Evolutionary conservation across 2,113 vertebrate genomes (phyloP).

Genomic region (Lethenteron camtschaticum): DNA sequence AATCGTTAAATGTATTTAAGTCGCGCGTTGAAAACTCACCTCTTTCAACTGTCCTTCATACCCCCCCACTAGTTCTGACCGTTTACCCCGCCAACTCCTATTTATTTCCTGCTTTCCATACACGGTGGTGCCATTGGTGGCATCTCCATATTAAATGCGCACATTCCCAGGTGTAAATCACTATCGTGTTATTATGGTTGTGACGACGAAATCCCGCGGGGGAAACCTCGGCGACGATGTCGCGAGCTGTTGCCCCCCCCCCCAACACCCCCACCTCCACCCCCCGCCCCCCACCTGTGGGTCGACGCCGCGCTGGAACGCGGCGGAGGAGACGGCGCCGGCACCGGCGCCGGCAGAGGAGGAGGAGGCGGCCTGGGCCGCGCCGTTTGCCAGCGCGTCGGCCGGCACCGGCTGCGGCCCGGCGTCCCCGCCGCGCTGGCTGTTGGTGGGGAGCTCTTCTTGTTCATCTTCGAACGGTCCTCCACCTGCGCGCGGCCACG

Average conservation of each 20-base stretch:
- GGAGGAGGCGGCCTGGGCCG: slow-evolving; percentile 37
- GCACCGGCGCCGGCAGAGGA: slow-evolving; percentile 28
- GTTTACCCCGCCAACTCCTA: no score
- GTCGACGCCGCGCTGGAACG: slow-evolving; percentile 72
- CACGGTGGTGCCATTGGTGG: no score
- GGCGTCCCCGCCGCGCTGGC: neutral
- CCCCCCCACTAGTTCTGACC: no score
- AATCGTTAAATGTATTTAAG: no score
- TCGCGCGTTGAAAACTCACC: no score
- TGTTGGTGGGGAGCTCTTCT: slow-evolving; percentile 31
- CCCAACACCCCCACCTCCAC: neutral
- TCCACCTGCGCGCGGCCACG: slow-evolving; percentile 31
- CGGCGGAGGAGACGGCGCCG: slow-evolving; percentile 35
- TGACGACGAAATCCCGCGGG: no score
- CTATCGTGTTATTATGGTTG: no score
- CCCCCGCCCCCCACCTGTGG: slow-evolving; percentile 36
- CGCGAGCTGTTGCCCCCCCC: neutral
- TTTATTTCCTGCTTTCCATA: no score
- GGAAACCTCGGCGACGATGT: no score
- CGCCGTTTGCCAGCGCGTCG: slow-evolving; percentile 38
- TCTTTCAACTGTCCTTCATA: no score
- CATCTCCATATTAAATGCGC: no score
- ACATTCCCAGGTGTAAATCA: no score
- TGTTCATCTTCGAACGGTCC: slow-evolving; percentile 56
- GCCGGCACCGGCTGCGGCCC: slow-evolving; percentile 36